phyloP scores from a whole-genome alignment of 2,113 vertebrate genomes.

The Hipposideros armiger region DNA sequence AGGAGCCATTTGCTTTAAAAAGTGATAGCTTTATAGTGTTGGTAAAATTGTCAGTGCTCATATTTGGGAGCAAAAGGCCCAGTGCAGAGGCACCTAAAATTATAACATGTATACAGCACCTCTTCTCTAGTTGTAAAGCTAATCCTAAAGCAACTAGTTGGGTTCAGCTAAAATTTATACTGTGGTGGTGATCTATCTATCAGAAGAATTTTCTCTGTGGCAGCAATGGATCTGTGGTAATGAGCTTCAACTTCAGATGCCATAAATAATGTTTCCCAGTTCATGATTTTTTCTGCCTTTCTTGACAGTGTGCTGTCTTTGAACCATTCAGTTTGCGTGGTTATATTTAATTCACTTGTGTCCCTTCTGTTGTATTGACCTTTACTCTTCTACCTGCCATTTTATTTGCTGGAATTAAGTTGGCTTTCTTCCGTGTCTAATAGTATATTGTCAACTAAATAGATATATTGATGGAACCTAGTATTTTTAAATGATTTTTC shows the following conservation, averaged over 20 bases:
- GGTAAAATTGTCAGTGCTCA: background rate
- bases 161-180: conserved; percentile 33
- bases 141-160: background rate
- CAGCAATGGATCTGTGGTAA: background rate
- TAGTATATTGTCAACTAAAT: conserved; percentile 25
- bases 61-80: background rate
- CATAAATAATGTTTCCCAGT: conserved; percentile 6
- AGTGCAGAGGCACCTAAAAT: background rate
- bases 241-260: background rate
- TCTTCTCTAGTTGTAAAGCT: background rate
- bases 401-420: conserved; percentile 22
- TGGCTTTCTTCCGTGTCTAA: conserved; percentile 42
- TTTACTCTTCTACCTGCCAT: background rate
- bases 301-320: background rate
- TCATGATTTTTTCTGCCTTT: conserved; percentile 55
- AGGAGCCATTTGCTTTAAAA: background rate
- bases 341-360: conserved; percentile 36
- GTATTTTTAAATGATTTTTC: conserved; percentile 61
- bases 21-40: conserved; percentile 13
- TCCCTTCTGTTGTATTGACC: conserved; percentile 29
- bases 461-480: background rate
- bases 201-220: conserved; percentile 34
- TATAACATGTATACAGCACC: background rate
- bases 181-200: background rate
- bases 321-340: background rate